phyloP scores from a whole-genome alignment of 2,888 invertebrate genomes.

The Leucoptera coffeella region DNA sequence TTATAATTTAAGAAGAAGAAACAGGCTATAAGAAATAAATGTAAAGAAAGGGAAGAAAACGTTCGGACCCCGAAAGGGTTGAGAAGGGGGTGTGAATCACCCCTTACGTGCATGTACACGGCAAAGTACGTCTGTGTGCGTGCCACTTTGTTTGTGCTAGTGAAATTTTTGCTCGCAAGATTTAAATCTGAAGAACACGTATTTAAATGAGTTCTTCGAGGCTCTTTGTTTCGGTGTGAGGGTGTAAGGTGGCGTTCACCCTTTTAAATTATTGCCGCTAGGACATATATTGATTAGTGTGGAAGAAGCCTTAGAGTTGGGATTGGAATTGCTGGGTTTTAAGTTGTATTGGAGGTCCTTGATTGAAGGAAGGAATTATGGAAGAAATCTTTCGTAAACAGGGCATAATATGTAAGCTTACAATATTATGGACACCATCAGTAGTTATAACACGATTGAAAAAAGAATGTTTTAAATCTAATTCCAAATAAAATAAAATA shows the following conservation, averaged over 20 bases:
- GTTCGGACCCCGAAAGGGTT: slow-evolving; percentile 49
- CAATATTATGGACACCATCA: no score
- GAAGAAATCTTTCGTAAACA: no score
- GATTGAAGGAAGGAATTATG: no score
- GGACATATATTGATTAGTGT: slow-evolving; percentile 8
- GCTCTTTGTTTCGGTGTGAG: slow-evolving; percentile 24
- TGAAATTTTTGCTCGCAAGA: slow-evolving; percentile 23
- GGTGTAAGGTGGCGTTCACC: slow-evolving; percentile 12
- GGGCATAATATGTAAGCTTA: no score
- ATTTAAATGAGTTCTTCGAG: slow-evolving; percentile 11
- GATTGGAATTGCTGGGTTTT: slow-evolving; percentile 3
- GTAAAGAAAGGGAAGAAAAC: slow-evolving; percentile 52
- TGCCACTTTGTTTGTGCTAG: slow-evolving; percentile 11
- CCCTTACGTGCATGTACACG: slow-evolving; percentile 23
- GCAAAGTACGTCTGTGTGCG: slow-evolving; percentile 3
- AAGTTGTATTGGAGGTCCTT: neutral
- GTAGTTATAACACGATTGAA: no score
- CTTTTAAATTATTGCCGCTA: no score
- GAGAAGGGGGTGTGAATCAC: slow-evolving; percentile 32
- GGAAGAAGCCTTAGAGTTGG: no score
- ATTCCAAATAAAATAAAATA: no score
- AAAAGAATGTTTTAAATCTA: no score
- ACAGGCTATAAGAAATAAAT: slow-evolving; percentile 55
- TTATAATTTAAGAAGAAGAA: slow-evolving; percentile 56
- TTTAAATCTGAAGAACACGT: slow-evolving; percentile 22